Evolutionary conservation across 2,113 vertebrate species (phyloP).

Genomic region (Nothocercus nigrocapillus): DNA sequence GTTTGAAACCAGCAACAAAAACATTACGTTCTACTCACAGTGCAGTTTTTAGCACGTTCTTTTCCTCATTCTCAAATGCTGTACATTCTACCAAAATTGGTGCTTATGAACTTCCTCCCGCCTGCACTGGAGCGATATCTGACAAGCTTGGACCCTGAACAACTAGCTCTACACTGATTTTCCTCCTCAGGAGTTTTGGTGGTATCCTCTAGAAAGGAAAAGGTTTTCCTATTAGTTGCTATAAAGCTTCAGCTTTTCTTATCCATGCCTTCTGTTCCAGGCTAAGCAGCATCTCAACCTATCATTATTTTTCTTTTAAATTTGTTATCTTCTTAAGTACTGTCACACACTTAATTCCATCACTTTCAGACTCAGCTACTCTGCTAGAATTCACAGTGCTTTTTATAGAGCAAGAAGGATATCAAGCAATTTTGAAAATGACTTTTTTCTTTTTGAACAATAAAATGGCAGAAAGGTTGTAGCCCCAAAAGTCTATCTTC

Average conservation of each 20-base stretch:
- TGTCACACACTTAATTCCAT: background rate
- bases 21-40: background rate
- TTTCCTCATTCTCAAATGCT: background rate
- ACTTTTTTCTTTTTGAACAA: background rate
- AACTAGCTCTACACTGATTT: background rate
- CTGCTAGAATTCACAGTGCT: background rate
- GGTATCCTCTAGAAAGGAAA: background rate
- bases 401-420: background rate
- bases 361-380: background rate
- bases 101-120: background rate
- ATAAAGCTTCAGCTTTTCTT: background rate
- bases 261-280: background rate
- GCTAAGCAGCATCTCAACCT: background rate
- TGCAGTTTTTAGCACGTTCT: background rate
- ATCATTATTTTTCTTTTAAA: background rate
- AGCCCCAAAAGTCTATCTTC: background rate
- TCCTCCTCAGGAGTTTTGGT: background rate
- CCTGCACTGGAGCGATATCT: background rate
- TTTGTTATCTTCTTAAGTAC: slow-evolving; percentile 11
- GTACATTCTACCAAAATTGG: background rate
- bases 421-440: background rate
- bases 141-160: background rate
- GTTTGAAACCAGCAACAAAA: background rate
- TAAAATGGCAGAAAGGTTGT: background rate
- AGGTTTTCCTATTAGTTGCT: background rate